Base-by-base conservation (phyloP, 2,797 vertebrate genomes). In the Ptychadena robeensis region DNA sequence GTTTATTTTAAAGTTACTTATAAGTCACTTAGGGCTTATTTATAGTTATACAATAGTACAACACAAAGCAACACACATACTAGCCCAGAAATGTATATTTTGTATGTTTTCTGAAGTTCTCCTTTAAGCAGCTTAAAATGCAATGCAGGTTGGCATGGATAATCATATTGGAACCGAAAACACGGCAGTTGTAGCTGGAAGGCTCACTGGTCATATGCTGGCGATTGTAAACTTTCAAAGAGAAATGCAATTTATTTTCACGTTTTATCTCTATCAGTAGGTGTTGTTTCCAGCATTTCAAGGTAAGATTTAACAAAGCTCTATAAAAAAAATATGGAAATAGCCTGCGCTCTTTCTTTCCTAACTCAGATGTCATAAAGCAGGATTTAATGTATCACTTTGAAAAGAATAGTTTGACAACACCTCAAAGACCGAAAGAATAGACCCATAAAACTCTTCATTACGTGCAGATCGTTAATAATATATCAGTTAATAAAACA, bases 401-500 rank as follows among this genome's bases (percentile, higher is more conserved):
- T 30, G 34, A 81, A 73, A 74, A 34, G 44, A 65, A 59, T 11
- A 59, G 34, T 69, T 28, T 80, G 34, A 71, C 57, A 74, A 75
- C 65, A 75, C 65, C 22, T 38, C 18, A 82, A 69, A 38, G 27
- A 67, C 64, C 35, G 31, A 75, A 76, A 81, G 63, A 81, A 57
- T 48, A 18, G 48, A 69, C 57, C 34, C n/a, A 69, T 82, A 76
- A 75, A 82, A 76, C 48, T 75, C 65, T 61, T 69, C n/a, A 59
- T 81, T 74, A 68, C 79, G 48, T 25, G 22, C 11, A 44, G 44
- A 28, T 75, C 53, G 74, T 82, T 63, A 82, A 82, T 82, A 82
- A 82, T 82, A 44, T 27, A 82, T 75, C 28, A 63, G 44, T 61
- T 75, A 68, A 82, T 82, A 82, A 82, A 82, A 82, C 63, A 75